Evolutionary conservation across 2,113 vertebrate genomes (phyloP).

Genomic region (Boleophthalmus pectinirostris): DNA sequence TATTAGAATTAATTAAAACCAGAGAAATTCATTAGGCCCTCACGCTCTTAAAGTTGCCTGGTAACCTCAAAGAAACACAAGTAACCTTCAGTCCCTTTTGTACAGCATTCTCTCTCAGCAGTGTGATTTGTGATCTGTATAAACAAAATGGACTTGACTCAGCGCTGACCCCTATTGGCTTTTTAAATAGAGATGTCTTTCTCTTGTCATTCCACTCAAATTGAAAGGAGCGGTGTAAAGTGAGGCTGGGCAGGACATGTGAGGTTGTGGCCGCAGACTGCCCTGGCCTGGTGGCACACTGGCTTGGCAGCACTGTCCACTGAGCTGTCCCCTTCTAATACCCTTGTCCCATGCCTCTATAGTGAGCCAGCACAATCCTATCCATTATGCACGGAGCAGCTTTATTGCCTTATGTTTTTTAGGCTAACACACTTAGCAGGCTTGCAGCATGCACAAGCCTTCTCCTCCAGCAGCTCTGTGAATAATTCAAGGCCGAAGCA

Average conservation of each 20-base stretch:
- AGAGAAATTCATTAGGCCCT: constrained; percentile 26
- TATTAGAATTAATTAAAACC: constrained; percentile 52
- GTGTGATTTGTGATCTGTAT: constrained; percentile 1
- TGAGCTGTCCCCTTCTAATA: constrained; percentile 48
- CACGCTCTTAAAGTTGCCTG: constrained; percentile 21
- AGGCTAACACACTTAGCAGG: constrained; percentile 71
- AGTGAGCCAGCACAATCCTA: constrained; percentile 36
- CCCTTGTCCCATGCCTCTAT: constrained; percentile 44
- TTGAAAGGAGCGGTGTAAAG: constrained; percentile 34
- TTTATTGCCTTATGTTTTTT: constrained; percentile 76
- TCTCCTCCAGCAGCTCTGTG: constrained; percentile 60
- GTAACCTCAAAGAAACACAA: constrained; percentile 17
- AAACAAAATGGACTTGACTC: constrained; percentile 10
- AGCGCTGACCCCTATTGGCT: constrained; percentile 38
- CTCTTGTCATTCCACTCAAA: constrained; percentile 46
- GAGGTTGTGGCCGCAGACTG: constrained; percentile 46
- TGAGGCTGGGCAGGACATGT: constrained; percentile 32
- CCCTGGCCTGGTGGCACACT: constrained; percentile 32
- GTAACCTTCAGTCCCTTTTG: constrained; percentile 16
- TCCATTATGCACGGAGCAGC: constrained; percentile 70
- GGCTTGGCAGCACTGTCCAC: constrained; percentile 37
- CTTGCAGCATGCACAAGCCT: constrained; percentile 66
- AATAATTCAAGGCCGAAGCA: constrained; percentile 72
- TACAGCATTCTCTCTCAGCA: neutral
- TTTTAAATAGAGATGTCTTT: constrained; percentile 33